Base-by-base conservation (phyloP, 2,113 vertebrate genomes). In the Herpailurus yagouaroundi region DNA sequence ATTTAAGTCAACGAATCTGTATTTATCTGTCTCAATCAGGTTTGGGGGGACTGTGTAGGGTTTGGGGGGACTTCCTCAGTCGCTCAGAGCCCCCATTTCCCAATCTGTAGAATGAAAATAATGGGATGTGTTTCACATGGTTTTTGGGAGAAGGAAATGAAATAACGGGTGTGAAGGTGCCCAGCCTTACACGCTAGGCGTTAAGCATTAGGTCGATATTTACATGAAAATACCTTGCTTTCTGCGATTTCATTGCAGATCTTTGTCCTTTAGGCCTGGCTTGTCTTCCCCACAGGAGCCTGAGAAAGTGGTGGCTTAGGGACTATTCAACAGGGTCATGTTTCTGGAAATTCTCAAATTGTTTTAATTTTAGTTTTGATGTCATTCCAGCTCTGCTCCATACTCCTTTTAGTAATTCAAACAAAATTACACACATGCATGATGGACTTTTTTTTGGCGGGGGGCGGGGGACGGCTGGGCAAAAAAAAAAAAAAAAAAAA, bases 71-170 rank as follows among this genome's bases (percentile, higher is more conserved):
- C 77, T 94, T 85, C n/a, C 16, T 96, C 57, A 74, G 48, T 90
- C 29, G 33, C 63, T 36, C 4, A 48, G 18, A 85, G 33, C 33
- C 31, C 57, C 57, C 48, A 41, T 91, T 86, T 71, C 27, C 52
- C 93, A 57, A 76, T 50, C 45, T 81, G 12, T 69, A 93, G 85
- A 97, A 86, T 38, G 23, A 36, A 9, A 86, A 87, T 81, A 80
- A 55, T 6, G 3, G 91, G 9, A 41, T 64, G 12, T 64, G 25
- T 41, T 89, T 94, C 52, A 90, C 60, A 94, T 71, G 10, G 6
- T 60, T 92, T 89, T 48, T 63, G 48, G 29, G 68, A 79, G 27
- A 85, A 81, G 0, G 48, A 21, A 80, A 84, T 80, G 36, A 94
- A 97, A 89, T 55, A 31, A 33, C 1, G 7, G 0, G 4, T 18